Evolutionary conservation across 92 coral and sea anemone species (phyloP), one percentile per base, ranked within the genome.

Genomic region (Nematostella vectensis): DNA sequence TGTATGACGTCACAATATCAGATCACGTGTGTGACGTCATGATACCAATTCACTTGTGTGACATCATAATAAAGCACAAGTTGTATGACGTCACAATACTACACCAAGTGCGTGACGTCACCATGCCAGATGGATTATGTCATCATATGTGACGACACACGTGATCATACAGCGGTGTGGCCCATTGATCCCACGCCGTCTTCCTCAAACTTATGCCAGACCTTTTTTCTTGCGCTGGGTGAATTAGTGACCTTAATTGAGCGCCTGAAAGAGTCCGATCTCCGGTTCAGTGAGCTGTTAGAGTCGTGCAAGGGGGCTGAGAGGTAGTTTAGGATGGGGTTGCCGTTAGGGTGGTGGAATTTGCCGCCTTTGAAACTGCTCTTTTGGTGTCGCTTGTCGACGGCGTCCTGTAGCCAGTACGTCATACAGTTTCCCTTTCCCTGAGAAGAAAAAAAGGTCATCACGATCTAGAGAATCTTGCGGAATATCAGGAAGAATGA

Each of bases 351-450:
- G 2, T 77, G 87, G 3, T 56, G 68, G 18, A 31, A 58, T 37
- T 73, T 76, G 25, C 45, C 53, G 3, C 30, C 76, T 50, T 79
- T 84, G 31, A 47, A n/a, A 50, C 74, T 82, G 30, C 54, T 39
- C n/a, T n/a, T n/a, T n/a, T n/a, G n/a, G 15, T 63, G 66, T 9
- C 65, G 77, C 27, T 76, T 63, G 28, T 76, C 67, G 39, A 65
- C 71, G 4, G 94, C 77, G 36, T 68, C 77, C 20, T 79, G 63
- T 16, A 84, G 56, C 94, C 94, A 84, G 61, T 84, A 84, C 18
- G 94, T 84, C 38, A 70, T 50, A 3, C 85, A 82, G 27, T 72
- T 80, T 0, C 94, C 94, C 68, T 84, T 84, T 2, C 94, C 94
- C 94, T 84, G 73, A 17, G 55, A 61, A 27, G 8, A 37, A 4